These are phyloP conservation scores for Rousettus leschenaultii DNA, from an alignment of 2,113 vertebrate species.

Conservation along the genomic window DNA sequence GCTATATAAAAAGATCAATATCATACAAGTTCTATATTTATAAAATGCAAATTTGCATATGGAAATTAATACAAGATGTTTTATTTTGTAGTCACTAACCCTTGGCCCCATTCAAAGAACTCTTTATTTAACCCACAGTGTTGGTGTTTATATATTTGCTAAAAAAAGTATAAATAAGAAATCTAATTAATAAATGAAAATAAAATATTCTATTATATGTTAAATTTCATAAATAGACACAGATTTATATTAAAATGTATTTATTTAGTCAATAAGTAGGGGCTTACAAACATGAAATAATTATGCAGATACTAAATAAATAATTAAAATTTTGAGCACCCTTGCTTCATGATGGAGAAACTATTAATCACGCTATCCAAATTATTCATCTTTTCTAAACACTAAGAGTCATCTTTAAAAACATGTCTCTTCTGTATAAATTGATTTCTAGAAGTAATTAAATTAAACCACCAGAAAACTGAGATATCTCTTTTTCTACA, in stretches of 20 bases:
- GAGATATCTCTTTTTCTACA: background rate
- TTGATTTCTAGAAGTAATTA: background rate
- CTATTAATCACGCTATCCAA: background rate
- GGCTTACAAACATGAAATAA: background rate
- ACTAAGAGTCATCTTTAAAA: background rate
- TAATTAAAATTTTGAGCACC: background rate
- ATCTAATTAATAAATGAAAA: background rate
- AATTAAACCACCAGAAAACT: background rate
- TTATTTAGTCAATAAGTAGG: background rate
- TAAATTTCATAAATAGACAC: background rate
- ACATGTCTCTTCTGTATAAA: background rate
- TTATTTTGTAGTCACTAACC: background rate
- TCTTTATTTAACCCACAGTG: background rate
- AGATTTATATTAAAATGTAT: background rate
- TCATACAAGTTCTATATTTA: background rate
- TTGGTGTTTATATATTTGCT: background rate
- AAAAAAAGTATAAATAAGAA: background rate
- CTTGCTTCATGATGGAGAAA: background rate
- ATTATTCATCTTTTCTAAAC: background rate
- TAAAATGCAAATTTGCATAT: background rate
- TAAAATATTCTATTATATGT: background rate
- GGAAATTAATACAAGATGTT: background rate
- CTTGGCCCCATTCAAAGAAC: background rate
- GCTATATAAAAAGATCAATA: background rate
- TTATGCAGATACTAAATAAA: background rate